These are phyloP conservation scores for Oenanthe oenanthe DNA, from an alignment of 2,113 vertebrate species.

Conservation along the genomic window DNA sequence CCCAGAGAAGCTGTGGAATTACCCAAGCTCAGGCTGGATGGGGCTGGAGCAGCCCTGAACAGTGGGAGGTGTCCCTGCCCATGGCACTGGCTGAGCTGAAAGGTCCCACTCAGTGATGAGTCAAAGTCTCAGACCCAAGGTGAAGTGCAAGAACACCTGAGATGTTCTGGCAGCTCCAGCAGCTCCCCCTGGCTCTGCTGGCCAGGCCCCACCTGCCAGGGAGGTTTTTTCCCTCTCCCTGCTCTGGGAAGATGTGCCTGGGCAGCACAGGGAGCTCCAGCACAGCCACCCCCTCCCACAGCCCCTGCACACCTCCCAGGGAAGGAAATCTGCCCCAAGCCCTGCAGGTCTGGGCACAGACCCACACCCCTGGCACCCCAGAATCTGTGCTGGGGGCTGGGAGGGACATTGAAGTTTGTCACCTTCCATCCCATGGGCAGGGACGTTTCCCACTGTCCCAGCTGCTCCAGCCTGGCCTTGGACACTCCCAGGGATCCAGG, in stretches of 20 bases:
- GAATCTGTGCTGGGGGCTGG: neutral
- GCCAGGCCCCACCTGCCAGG: conserved; percentile 17
- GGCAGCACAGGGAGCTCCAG: neutral
- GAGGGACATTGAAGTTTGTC: neutral
- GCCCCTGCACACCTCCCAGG: neutral
- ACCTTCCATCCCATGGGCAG: neutral
- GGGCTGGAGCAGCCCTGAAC: neutral
- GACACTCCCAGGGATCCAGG: neutral
- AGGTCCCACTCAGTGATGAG: neutral
- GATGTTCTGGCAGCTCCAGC: neutral
- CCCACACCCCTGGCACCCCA: neutral
- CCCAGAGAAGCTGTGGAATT: neutral
- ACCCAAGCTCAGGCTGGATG: neutral
- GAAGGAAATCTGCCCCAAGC: neutral
- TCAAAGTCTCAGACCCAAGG: fast-evolving
- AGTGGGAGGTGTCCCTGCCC: neutral
- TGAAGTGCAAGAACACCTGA: fast-evolving
- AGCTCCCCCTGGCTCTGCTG: neutral
- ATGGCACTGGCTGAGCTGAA: neutral
- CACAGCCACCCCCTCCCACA: neutral
- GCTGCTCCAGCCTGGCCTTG: neutral
- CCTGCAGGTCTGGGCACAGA: fast-evolving
- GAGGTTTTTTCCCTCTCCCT: neutral
- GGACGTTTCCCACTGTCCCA: neutral
- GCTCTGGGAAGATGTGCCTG: neutral